Evolutionary conservation across 2,888 invertebrate genomes (phyloP), one percentile per base, ranked within the genome.

Genomic region (Prosopocoilus inquinatus): DNA sequence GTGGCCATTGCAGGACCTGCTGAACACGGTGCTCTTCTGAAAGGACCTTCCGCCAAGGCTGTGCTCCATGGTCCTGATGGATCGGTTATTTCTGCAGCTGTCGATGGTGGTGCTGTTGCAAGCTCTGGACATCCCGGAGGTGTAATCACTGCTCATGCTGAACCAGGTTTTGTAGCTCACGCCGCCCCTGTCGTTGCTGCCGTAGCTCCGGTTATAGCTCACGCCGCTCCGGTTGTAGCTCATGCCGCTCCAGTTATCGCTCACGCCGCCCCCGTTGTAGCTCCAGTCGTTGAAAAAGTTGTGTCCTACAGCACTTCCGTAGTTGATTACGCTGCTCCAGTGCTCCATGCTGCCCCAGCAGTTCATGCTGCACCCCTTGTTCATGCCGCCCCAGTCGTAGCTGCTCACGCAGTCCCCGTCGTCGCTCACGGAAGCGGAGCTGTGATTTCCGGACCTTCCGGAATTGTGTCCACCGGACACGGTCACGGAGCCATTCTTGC

Each of bases 31-130:
- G 72, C 67, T 20, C 59, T 68, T 9, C 50, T 75, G 9, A 57
- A 59, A 48, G 74, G 74, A 33, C 74, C 74, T 20, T 67, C 70
- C 12, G 65, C 71, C 7, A 56, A 65, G 46, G 71, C 68, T 9
- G 54, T 61, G 9, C 50, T 73, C 1, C 41, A 64, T 11, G 74
- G 74, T 46, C 74, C 74, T 28, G 74, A 81, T 80, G 47, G 74
- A 70, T 39, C 77, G 77, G 12, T 79, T 78, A 35, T 77, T 77
- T 7, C 76, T 77, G 13, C 78, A 75, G 39, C 78, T 76, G 50
- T 47, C 12, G 55, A 53, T 48, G 32, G 47, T 7, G 53, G 53
- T 28, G 41, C 44, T 51, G 35, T 51, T 12, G 44, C 20, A 4
- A 34, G 34, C n/a, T 15, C 43, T 12, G 51, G 44, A 33, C 45